Percentiles rank a stretch among this genome's conserved stretches.
These are phyloP conservation scores for Myiozetetes cayanensis DNA, from an alignment of 2,113 vertebrate species.

Conservation along the genomic window DNA sequence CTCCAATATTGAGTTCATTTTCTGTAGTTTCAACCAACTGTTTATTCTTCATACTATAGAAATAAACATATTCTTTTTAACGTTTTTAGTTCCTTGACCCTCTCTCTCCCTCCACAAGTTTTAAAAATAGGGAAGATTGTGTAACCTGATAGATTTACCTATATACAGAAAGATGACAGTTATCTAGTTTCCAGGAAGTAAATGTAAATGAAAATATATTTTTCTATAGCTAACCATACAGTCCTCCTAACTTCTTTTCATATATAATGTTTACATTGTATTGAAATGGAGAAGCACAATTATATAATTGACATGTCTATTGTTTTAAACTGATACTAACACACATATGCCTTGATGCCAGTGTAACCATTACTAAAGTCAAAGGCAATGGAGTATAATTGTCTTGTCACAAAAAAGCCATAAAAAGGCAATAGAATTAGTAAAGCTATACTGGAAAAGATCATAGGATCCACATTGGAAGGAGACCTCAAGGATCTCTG, in stretches of 20 bases:
- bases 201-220: neutral
- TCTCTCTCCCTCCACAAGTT: neutral
- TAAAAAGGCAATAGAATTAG: neutral
- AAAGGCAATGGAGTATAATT: neutral
- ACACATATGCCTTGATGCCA: neutral
- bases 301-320: neutral
- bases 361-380: neutral
- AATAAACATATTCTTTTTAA: neutral
- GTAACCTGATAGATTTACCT: neutral
- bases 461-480: neutral
- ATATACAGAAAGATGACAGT: neutral
- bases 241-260: neutral
- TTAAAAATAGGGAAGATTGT: neutral
- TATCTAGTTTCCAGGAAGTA: neutral
- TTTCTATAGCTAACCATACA: neutral
- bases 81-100: neutral
- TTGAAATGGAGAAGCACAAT: neutral
- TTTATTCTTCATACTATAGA: neutral
- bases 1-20: neutral
- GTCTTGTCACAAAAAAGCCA: neutral
- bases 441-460: neutral
- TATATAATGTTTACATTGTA: neutral
- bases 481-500: neutral
- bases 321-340: neutral
- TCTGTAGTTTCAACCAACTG: neutral